phyloP scores from a whole-genome alignment of 2,113 vertebrate species.

The Seriola aureovittata region DNA sequence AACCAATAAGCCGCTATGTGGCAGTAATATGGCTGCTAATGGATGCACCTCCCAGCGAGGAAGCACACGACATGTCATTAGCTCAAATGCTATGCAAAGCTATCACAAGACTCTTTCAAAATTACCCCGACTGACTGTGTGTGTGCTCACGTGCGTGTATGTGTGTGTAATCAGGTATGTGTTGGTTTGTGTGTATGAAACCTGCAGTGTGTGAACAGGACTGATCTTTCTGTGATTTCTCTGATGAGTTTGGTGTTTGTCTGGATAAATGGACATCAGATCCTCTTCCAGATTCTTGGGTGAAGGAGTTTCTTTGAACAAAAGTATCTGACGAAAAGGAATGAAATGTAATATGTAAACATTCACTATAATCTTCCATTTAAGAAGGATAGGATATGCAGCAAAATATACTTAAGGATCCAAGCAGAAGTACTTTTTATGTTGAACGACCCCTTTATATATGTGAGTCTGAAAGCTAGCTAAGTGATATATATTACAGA shows the following conservation, averaged over 20 bases:
- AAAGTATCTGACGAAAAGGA: not conserved
- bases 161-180: not conserved
- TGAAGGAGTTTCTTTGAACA: not conserved
- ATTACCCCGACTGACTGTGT: conserved; percentile 52
- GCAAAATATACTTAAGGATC: not conserved
- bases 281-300: not conserved
- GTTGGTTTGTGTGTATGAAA: not conserved
- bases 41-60: conserved; percentile 80
- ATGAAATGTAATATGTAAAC: not conserved
- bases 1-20: conserved; percentile 85
- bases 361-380: no score
- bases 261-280: conserved; percentile 38
- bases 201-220: conserved; percentile 17
- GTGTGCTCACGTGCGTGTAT: not conserved
- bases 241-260: conserved; percentile 20
- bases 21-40: conserved; percentile 84
- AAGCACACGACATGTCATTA: conserved; percentile 79
- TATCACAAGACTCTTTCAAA: conserved; percentile 75
- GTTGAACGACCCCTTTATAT: no score
- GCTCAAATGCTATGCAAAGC: conserved; percentile 76
- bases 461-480: no score
- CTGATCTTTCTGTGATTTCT: conserved; percentile 26
- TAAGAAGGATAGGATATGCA: no score
- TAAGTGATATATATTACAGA: no score
- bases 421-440: not conserved